Base-by-base conservation (phyloP, 2,888 invertebrate species). In the Eueremaeus valkanovi region DNA sequence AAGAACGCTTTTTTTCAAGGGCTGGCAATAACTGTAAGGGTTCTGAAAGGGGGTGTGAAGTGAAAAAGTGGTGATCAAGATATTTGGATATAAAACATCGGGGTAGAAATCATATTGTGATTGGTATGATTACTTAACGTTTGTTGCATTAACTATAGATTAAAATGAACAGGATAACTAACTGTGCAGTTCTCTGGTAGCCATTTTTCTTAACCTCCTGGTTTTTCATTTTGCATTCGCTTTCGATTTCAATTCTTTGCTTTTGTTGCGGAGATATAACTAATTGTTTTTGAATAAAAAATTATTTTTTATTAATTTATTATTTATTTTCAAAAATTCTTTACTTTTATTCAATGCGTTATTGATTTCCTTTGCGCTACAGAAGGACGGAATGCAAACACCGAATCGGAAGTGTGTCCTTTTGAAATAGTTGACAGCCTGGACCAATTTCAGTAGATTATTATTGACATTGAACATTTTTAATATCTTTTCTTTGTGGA, bases 331-430 rank as follows among this genome's bases (percentile, higher is more conserved):
- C 5, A 27, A 6, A 8, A 5, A n/a, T n/a, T 27, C 5, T 31
- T 75, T 70, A 75, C 75, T 42, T 33, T 70, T 75, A 75, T 75
- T 75, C 3, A 75, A 6, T 9, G 70, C 75, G n/a, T 63, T 21
- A 51, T 75, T 66, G 36, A 77, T 63, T 40, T 77, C 77, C 8
- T 68, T 55, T 42, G 61, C 27, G 63, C 16, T 49, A 68, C 77
- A 77, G 11, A 72, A 73, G 11, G 77, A 77, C 1, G 77, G 77
- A 29, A 77, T 72, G 24, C 77, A 77, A 8, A 77, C 36, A 18
- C 77, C 75, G 24, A 75, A 55, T 2, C 77, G 77, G 33, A 51
- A 76, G 27, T 75, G 33, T 8, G 75, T 29, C 16, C 18, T 70
- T 1, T 68, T 75, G 18, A 75, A 58, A 45, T 68, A 49, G 29